Evolutionary conservation across 2,888 invertebrate species (phyloP), one percentile per base, ranked within the genome.

Genomic region (Meiosimyza decipiens): DNA sequence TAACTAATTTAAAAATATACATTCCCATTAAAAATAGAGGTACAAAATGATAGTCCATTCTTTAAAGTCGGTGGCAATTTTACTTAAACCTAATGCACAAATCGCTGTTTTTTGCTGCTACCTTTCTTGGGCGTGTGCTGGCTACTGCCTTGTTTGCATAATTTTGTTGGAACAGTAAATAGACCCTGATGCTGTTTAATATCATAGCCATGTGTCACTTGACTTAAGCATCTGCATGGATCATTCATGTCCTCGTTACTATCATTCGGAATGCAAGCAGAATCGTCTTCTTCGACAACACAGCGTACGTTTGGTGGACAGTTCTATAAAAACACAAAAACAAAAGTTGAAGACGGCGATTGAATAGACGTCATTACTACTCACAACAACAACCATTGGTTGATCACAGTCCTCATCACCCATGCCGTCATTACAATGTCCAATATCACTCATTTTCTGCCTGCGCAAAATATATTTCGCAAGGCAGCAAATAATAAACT

Each of bases 241-340:
- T 73, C 73, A 2, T n/a, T n/a, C 22, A 33, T 22, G 18, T 60
- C 57, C 7, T 6, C 59, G 16, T 13, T 16, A 1, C n/a, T 66
- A 6, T 18, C 51, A 5, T 65, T 65, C 15, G 74, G 71, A 5
- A 66, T 60, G 28, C 71, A 1, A 63, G 74, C 72, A 5, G 74
- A 72, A 49, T 71, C 63, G 13, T 76, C 74, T 9, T 76, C 77
- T 16, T 80, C 82, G 0, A 79, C 75, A 15, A 84, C 75, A 47
- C 83, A 84, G 3, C 79, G 79, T 12, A 84, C 83, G 71, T 79
- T 82, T 0, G 78, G 71, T 0, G 84, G 83, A 74, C 83, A 82
- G 70, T 83, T 82, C 76, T 80, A 52, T 1, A 40, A n/a, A 22
- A 51, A 60, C 16, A 40, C 4, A 50, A n/a, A 50, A n/a, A 28